Conservation (phyloP, 2,797 vertebrate species). For the Orestias chungarensis region DNA sequence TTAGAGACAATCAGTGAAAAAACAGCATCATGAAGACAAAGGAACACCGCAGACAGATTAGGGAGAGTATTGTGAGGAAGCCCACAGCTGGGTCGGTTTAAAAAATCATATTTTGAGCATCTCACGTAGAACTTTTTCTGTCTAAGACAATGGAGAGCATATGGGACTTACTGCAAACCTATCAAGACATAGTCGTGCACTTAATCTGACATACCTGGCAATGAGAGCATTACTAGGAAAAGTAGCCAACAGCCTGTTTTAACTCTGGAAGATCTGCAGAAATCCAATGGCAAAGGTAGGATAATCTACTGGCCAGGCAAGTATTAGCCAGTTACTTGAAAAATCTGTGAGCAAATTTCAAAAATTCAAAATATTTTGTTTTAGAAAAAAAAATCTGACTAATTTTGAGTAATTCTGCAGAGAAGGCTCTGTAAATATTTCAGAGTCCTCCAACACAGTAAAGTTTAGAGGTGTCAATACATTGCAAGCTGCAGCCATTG, state of each 20-base stretch:
- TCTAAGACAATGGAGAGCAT: background rate
- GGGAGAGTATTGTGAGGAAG: background rate
- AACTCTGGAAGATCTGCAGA: background rate
- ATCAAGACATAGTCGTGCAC: background rate
- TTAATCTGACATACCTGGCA: background rate
- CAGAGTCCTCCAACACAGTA: background rate
- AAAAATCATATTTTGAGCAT: background rate
- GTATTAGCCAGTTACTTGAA: background rate
- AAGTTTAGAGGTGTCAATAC: background rate
- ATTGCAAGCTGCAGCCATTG: constrained; percentile 37
- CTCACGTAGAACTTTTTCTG: background rate
- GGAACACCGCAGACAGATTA: background rate
- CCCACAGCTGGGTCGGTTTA: background rate
- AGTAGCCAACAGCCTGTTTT: background rate
- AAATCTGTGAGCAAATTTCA: too few species aligned
- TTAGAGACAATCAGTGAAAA: background rate
- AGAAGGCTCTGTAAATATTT: background rate
- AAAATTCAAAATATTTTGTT: too few species aligned
- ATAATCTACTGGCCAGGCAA: background rate
- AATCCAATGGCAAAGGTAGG: too few species aligned
- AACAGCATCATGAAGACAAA: background rate
- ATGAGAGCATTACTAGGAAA: background rate
- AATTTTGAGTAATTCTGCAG: background rate
- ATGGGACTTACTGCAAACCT: constrained; percentile 3
- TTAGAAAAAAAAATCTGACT: too few species aligned